Evolutionary conservation across 2,797 vertebrate species (phyloP), one percentile per base, ranked within the genome.

Genomic region (Rhodeus uyekii): DNA sequence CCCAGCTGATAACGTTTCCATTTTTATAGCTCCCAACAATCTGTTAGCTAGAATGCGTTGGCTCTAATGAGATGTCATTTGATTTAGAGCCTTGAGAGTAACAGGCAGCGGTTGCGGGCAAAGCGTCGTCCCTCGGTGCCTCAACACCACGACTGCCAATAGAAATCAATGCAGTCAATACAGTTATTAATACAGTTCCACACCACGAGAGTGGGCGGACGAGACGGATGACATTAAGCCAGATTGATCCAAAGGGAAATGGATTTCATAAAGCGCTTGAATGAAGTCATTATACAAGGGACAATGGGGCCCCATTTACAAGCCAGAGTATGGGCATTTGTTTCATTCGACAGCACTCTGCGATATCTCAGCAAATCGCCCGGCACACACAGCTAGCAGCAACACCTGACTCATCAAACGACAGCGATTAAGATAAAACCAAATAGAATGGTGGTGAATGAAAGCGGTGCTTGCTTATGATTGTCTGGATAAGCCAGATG

Each of bases 21-120:
- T 93, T 92, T 94, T 93, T 90, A 93, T 88, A 83, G 87, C 80
- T 22, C 55, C 80, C 89, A 90, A 91, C 89, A 89, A 93, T 92
- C 87, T 90, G 90, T 93, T 92, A 90, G 90, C 92, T 89, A 91
- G 90, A 87, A 44, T 79, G 88, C 88, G 92, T 91, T 90, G 80
- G 83, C 89, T 92, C 90, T 95, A 95, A 95, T 94, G 94, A 95
- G 94, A 93, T 91, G 93, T 92, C 91, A 92, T 92, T 94, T 95
- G 95, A 95, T 95, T 95, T 95, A 95, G 93, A 91, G 91, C 90
- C 88, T 58, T 87, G 83, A 87, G 46, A 89, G 90, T 89, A 82
- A 88, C 91, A 90, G 87, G 91, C 90, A 91, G 90, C 91, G 89
- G 83, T 83, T 90, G 89, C 89, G 88, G 86, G 83, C 85, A 83